Evolutionary conservation across 2,888 invertebrate species (phyloP), one percentile per base, ranked within the genome.

Genomic region (Spisula subtruncata): DNA sequence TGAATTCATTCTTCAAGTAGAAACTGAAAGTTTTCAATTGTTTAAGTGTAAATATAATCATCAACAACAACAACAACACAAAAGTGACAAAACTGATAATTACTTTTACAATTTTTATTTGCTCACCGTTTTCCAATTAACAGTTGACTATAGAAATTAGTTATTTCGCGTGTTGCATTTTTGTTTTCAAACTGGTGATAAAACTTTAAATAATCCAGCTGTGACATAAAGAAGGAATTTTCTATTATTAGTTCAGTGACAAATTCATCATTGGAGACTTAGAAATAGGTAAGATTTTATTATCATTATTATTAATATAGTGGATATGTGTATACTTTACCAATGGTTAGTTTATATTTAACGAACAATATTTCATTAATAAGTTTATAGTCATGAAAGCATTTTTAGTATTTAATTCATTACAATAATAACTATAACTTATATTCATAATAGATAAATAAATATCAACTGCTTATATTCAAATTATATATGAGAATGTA

Each of bases 151-250:
- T 60, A 20, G 2, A 60, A 25, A 66, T 25, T 6, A 66, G n/a
- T 25, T 10, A 4, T n/a, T n/a, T 66, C 41, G 41, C 8, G 10
- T n/a, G n/a, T n/a, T n/a, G 60, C 60, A 66, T 12, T 66, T 25
- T 66, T 66, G 60, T 25, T 66, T 25, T 25, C 25, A 66, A n/a
- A 25, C n/a, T 25, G n/a, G 60, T 66, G 60, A n/a, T 66, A 66
- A 66, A n/a, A n/a, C n/a, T n/a, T 8, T 41, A 8, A 41, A 25
- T n/a, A n/a, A n/a, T n/a, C n/a, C n/a, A 25, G 25, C 25, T 66
- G 10, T n/a, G n/a, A 25, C 60, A n/a, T 66, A 25, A 66, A 66
- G 60, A n/a, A 25, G 60, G 60, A 66, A 66, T 66, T 66, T 66
- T 66, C 60, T 25, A 10, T 66, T 25, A 66, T 10, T 66, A 8